phyloP scores from a whole-genome alignment of 2,113 vertebrate species.

The Struthio camelus region DNA sequence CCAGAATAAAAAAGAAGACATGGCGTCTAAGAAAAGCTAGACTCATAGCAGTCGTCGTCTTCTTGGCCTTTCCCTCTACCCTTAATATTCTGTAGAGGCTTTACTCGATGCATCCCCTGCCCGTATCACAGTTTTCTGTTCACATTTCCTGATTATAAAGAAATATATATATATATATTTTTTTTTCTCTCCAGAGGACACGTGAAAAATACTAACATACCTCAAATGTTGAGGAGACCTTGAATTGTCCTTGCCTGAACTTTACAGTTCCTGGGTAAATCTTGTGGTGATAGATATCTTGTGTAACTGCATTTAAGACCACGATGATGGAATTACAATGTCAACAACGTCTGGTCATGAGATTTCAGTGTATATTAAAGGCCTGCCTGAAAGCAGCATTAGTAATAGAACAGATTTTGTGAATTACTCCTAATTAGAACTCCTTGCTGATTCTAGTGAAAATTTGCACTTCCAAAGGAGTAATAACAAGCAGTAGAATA shows the following conservation, averaged over 20 bases:
- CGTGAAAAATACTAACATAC: constrained; percentile 51
- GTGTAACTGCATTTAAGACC: background rate
- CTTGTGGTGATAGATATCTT: background rate
- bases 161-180: too few species aligned
- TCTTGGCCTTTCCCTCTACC: background rate
- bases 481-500: background rate
- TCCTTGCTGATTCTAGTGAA: background rate
- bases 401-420: background rate
- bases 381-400: background rate
- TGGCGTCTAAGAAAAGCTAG: background rate
- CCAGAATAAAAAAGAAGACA: background rate
- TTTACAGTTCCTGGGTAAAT: background rate
- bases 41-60: background rate
- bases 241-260: constrained; percentile 34
- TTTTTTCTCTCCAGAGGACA: background rate
- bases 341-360: background rate
- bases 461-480: background rate
- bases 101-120: background rate
- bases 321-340: background rate
- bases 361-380: constrained; percentile 8
- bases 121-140: background rate
- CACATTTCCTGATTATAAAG: background rate
- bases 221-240: constrained; percentile 37
- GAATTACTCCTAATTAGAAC: constrained; percentile 21
- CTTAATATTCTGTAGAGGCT: background rate